A percentile compares a stretch with the other conserved stretches of the same genome.
Conservation (phyloP, 2,797 vertebrate genomes). For the Eulemur coronatus region DNA sequence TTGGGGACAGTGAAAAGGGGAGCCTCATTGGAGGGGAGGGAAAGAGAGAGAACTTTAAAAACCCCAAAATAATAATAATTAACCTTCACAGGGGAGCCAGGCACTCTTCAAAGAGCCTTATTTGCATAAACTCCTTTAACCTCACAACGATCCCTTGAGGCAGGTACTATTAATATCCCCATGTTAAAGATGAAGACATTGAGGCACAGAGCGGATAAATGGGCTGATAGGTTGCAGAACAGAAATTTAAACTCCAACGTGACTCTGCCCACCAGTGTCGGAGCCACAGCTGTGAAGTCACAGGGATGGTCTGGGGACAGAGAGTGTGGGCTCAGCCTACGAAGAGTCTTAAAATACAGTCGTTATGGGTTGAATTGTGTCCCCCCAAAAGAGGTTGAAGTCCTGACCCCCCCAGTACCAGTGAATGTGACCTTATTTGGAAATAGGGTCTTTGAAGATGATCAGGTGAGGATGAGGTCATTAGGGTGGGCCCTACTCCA, state of each 20-base stretch:
- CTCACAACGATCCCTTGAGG: not conserved
- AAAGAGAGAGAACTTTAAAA: not conserved
- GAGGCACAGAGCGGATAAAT: not conserved
- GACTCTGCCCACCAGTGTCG: accelerated
- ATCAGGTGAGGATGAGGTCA: not conserved
- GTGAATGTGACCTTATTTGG: not conserved
- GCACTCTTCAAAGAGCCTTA: not conserved
- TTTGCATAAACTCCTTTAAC: not conserved
- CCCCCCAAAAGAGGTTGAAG: not conserved
- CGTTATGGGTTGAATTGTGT: not conserved
- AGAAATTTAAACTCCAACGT: not conserved
- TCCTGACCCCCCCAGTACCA: not conserved
- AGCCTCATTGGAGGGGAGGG: not conserved
- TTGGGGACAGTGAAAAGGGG: not conserved
- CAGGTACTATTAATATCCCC: not conserved
- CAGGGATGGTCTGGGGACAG: accelerated
- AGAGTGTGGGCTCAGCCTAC: accelerated
- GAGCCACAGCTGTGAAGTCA: not conserved
- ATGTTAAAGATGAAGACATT: constrained; percentile 33
- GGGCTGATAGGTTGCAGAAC: not conserved
- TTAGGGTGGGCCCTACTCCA: not conserved
- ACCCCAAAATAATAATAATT: not conserved
- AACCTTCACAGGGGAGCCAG: not conserved
- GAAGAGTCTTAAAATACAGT: not conserved
- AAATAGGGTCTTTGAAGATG: not conserved